Evolutionary conservation across 2,113 vertebrate species (phyloP), one percentile per base, ranked within the genome.

Genomic region (Gasterosteus aculeatus): DNA sequence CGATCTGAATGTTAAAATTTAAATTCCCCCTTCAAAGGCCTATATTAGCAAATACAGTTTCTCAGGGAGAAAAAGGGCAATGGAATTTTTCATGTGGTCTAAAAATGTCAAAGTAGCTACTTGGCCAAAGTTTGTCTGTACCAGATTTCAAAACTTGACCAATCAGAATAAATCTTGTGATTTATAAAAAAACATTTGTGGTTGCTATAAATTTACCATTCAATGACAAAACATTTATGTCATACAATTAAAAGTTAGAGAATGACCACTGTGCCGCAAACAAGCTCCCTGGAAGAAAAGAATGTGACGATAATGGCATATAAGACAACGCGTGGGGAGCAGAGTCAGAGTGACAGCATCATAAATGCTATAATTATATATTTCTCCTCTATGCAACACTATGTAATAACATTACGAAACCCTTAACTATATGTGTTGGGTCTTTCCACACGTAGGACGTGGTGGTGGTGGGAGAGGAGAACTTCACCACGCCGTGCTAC

Each of bases 401-500:
- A 26, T 26, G 49, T 62, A 26, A 61, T 7, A 60, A 5, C 26
- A 8, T 22, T 7, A 42, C 58, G 29, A 61, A 41, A 5, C 22
- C 1, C 3, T 35, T 65, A 1, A 56, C 22, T 59, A 11, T 46
- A 54, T 22, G 12, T 64, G 35, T 65, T 53, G 1, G 83, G 16
- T 39, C 4, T 80, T 16, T 73, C 38, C 63, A 3, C 31, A 7
- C 46, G 1, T 76, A 99, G 98, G 97, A 98, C 5, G 96, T 98
- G 53, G 97, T 99, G 77, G 95, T 96, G 22, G 96, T 99, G 0
- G 97, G 98, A 22, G 96, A 98, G 70, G 98, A 99, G 72, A 98
- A 98, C 82, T 98, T 98, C 91, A 99, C 97, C 16, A 99, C 97
- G 0, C 97, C 97, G 0, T 99, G 97, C 86, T 99, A 99, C 66